Conservation (phyloP, 2,888 invertebrate species). For the Dynastes maya region DNA sequence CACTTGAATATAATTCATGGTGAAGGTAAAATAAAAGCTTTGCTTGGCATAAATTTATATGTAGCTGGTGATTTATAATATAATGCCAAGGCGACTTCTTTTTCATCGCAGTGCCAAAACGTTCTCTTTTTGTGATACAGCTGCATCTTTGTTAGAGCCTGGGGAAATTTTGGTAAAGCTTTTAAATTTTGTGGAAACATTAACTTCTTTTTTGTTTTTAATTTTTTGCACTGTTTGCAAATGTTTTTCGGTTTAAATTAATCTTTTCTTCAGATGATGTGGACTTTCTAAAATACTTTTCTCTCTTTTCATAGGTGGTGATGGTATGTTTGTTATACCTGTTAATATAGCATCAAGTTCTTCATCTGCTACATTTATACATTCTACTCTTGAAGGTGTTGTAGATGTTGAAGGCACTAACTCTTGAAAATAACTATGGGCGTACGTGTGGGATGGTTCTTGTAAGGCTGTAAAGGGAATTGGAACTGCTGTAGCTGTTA, state of each 20-base stretch:
- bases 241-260: no score
- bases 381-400: no score
- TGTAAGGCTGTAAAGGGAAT: not conserved
- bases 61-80: constrained; percentile 43
- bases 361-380: no score
- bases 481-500: constrained; percentile 4
- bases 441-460: not conserved
- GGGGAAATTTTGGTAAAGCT: not conserved
- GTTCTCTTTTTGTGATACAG: constrained; percentile 6
- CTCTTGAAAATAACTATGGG: not conserved
- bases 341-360: no score
- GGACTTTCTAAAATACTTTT: no score
- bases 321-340: no score
- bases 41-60: constrained; percentile 29
- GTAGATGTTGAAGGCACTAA: not conserved
- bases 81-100: constrained; percentile 19
- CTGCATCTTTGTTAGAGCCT: constrained; percentile 32
- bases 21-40: constrained; percentile 31
- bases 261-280: no score
- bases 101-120: constrained; percentile 15
- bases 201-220: constrained; percentile 24
- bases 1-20: constrained; percentile 34
- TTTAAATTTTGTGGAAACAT: constrained; percentile 16
- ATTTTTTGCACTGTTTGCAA: no score
- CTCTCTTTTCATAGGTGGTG: no score